These are phyloP conservation scores for Ecdyonurus torrentis DNA, from an alignment of 2,888 invertebrate genomes.

Conservation along the genomic window DNA sequence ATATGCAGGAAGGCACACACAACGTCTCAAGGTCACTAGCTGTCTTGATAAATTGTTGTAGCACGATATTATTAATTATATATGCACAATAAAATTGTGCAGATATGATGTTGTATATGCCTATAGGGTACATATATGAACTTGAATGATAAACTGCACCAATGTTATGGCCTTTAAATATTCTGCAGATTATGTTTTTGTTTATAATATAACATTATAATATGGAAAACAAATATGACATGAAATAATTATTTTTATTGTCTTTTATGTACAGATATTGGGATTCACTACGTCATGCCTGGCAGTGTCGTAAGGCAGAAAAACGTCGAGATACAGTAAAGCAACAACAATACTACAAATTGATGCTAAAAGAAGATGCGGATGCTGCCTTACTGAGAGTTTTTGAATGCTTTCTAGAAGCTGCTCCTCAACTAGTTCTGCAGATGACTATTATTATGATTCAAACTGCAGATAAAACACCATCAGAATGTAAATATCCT, in stretches of 20 bases:
- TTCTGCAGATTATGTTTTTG: neutral
- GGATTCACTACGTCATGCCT: slow-evolving; percentile 38
- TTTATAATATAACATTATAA: neutral
- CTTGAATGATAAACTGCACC: no score
- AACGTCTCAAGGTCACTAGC: no score
- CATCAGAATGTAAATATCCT: neutral
- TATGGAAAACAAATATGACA: neutral
- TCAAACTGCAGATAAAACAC: slow-evolving; percentile 12
- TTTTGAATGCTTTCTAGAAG: slow-evolving; percentile 65
- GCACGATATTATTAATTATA: slow-evolving; percentile 4
- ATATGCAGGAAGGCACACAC: no score
- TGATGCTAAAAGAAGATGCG: slow-evolving; percentile 64
- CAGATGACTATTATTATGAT: slow-evolving; percentile 46
- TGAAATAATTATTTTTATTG: slow-evolving; percentile 4
- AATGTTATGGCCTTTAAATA: neutral
- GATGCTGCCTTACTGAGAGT: slow-evolving; percentile 60
- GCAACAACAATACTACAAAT: slow-evolving; percentile 47
- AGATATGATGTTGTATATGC: neutral
- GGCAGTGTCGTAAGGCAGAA: slow-evolving; percentile 45
- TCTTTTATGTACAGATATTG: slow-evolving; percentile 20
- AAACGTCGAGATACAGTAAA: slow-evolving; percentile 35
- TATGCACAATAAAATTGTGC: neutral
- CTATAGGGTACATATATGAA: no score
- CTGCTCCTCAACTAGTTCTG: slow-evolving; percentile 63
- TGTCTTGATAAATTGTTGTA: neutral